phyloP scores from a whole-genome alignment of 1,140 invertebrate species.

The Patella vulgata region DNA sequence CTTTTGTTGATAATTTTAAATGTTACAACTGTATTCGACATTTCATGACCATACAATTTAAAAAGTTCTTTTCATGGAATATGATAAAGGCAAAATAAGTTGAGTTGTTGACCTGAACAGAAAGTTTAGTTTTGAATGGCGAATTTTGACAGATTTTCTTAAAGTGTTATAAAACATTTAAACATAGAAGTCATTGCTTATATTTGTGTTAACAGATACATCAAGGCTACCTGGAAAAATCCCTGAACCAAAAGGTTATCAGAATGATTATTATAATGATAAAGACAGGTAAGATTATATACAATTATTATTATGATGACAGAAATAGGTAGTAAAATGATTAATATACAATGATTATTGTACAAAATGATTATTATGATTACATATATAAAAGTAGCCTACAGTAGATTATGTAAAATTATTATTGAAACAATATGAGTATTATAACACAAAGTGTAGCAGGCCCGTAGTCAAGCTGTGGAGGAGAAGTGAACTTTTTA shows the following conservation, averaged over 20 bases:
- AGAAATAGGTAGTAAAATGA: not conserved
- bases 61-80: too few species aligned
- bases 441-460: constrained; percentile 5
- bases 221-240: constrained; percentile 11
- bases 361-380: not conserved
- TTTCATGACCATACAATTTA: too few species aligned
- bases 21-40: too few species aligned
- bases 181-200: too few species aligned
- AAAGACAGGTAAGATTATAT: constrained; percentile 11
- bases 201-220: constrained; percentile 30
- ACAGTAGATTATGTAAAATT: not conserved
- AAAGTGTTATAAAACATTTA: too few species aligned
- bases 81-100: too few species aligned
- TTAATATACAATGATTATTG: not conserved
- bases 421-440: not conserved
- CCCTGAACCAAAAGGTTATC: constrained; percentile 26
- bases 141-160: too few species aligned
- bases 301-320: not conserved
- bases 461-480: not conserved
- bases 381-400: not conserved
- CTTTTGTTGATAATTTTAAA: too few species aligned
- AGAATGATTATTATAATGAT: constrained; percentile 34
- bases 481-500: too few species aligned
- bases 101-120: too few species aligned
- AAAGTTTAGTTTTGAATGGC: too few species aligned